These are phyloP conservation scores for Polypterus bichir DNA, from an alignment of 2,113 vertebrate genomes.

Conservation along the genomic window DNA sequence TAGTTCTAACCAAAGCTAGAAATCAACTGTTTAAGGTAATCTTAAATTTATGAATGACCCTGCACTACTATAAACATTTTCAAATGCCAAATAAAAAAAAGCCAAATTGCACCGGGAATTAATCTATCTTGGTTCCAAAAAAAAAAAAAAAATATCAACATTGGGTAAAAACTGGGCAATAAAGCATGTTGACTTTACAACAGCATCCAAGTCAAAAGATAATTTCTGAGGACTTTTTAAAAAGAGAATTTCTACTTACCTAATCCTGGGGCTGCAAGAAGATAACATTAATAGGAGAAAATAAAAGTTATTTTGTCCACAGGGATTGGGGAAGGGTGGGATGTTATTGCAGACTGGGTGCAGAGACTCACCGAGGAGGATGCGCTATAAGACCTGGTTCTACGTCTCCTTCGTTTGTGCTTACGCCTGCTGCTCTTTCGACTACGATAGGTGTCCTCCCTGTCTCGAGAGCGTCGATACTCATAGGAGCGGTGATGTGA, in stretches of 20 bases:
- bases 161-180: too few relatives aligned
- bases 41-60: too few relatives aligned
- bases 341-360: constrained; percentile 23
- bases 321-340: constrained; percentile 28
- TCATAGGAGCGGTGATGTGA: constrained; percentile 59
- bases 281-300: constrained; percentile 18
- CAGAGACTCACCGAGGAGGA: constrained; percentile 93
- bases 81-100: too few relatives aligned
- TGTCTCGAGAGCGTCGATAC: constrained; percentile 54
- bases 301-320: neutral
- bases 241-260: constrained; percentile 32
- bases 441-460: constrained; percentile 69
- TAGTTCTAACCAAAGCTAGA: too few relatives aligned
- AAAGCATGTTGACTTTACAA: too few relatives aligned
- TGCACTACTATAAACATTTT: too few relatives aligned
- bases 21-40: too few relatives aligned
- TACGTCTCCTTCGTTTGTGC: constrained; percentile 86
- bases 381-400: constrained; percentile 91
- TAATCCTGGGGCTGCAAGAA: constrained; percentile 10
- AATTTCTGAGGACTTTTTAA: constrained; percentile 3
- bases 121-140: too few relatives aligned
- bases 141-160: too few relatives aligned
- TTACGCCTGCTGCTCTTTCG: constrained; percentile 92
- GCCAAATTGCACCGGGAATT: too few relatives aligned
- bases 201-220: too few relatives aligned